Evolutionary conservation across 2,113 vertebrate genomes (phyloP), one percentile per base, ranked within the genome.

Genomic region (Pomatorhinus ruficollis): DNA sequence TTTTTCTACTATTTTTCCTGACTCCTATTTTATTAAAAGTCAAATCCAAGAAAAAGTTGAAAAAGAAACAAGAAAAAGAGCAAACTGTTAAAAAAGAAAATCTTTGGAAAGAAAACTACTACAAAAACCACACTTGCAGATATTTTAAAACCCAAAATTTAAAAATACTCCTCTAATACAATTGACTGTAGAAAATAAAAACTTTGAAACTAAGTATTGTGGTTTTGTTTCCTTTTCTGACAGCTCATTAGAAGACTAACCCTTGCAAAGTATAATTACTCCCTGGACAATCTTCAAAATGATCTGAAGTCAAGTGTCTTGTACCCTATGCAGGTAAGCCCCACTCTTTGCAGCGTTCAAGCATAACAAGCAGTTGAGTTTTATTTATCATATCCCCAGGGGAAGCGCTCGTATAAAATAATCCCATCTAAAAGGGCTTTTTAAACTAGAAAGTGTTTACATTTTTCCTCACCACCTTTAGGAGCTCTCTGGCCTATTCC

Each of bases 181-280:
- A 57, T 1, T 33, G 3, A 15, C 10, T 56, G 65, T 16, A 50
- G 12, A 37, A 91, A 72, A 77, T 3, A 37, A 59, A 50, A 76
- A 15, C 14, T 59, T 52, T 10, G 4, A 44, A 39, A 10, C 33
- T 28, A 80, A 84, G 12, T 7, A 12, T 12, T 68, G 17, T 25
- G 25, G 16, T 89, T 94, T 45, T 52, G 16, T 31, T 81, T 90
- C 49, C n/a, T 64, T 66, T 49, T 56, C 30, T 16, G 35, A 12
- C 21, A 77, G 25, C 45, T 87, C 85, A 87, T 84, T 86, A 78
- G 13, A 74, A 72, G 12, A 90, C 30, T 68, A 97, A 90, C 47
- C n/a, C 15, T 57, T 63, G 39, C 35, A 84, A 90, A 74, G 24
- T 8, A 7, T 33, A 71, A 86, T 57, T 61, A 56, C 12, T 42